Conservation (phyloP, 2,888 invertebrate genomes). For the Noctua pronuba region DNA sequence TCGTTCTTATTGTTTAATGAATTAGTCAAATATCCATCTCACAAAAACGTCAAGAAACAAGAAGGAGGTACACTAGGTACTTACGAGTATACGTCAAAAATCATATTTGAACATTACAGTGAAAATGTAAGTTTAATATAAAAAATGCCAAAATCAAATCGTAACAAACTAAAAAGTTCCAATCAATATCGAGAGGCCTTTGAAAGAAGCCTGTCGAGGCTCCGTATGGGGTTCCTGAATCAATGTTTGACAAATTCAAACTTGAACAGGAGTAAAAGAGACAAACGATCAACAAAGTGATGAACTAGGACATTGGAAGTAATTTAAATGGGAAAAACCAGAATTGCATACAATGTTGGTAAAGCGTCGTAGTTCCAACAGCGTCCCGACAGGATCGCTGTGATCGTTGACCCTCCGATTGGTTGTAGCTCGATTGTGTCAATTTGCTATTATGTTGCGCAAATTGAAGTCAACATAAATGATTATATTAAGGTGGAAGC, state of each 20-base stretch:
- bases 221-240: background rate
- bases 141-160: background rate
- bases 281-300: background rate
- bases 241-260: background rate
- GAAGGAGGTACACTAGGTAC: too few species aligned
- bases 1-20: too few species aligned
- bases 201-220: background rate
- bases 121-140: too few species aligned
- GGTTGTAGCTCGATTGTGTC: background rate
- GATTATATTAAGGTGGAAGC: too few species aligned
- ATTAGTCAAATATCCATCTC: too few species aligned
- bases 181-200: background rate
- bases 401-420: conserved; percentile 1
- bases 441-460: background rate
- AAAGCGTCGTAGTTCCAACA: background rate
- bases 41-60: too few species aligned
- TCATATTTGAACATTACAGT: too few species aligned
- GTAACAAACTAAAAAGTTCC: background rate
- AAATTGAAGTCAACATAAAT: background rate
- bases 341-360: conserved; percentile 25
- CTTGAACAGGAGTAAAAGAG: background rate
- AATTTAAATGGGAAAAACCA: background rate
- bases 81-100: too few species aligned
- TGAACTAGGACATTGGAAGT: conserved; percentile 2
- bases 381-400: background rate